Evolutionary conservation across 2,888 invertebrate species (phyloP), one percentile per base, ranked within the genome.

Genomic region (Osmoderma eremita): DNA sequence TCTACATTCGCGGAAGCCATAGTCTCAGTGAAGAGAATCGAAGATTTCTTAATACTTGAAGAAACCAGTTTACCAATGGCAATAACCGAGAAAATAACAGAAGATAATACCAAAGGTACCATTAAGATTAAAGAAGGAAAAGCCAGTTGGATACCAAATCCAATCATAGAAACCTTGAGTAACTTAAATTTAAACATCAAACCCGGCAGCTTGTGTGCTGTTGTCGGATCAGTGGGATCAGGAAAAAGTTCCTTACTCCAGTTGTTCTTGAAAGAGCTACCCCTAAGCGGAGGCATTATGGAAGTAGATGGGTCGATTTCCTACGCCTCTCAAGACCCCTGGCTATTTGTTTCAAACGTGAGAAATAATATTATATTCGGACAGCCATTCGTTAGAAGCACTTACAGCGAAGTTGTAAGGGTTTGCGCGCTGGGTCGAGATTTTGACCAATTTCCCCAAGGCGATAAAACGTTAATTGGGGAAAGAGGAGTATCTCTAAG

Each of bases 331-430:
- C 93, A 94, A 81, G 91, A 93, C 74, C 89, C 94, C 0, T 95
- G 94, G 94, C 80, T 90, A 1, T 90, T 90, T 73, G 86, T 88
- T 0, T 88, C 88, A 1, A 88, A 90, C 0, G 86, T 95, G 1
- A 84, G 89, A 48, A 90, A 93, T 75, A 95, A 95, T 77, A 91
- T 95, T 68, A 82, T 92, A 10, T 94, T 95, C 78, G 94, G 93
- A 0, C 84, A 87, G 70, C 83, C 86, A 0, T 89, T 85, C 74
- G 85, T 88, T 69, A 83, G 84, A 67, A 76, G 83, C 13, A 83
- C 85, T 15, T 85, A 84, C 71, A 77, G 78, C 18, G 71, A 78
- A 58, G 83, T 86, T 1, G 84, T 91, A 8, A 85, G 83, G 49
- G 89, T 86, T 0, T 91, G 91, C 75, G 88, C 90, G 0, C 78